phyloP scores from a whole-genome alignment of 2,888 invertebrate genomes.

The Heliconius charithonia region DNA sequence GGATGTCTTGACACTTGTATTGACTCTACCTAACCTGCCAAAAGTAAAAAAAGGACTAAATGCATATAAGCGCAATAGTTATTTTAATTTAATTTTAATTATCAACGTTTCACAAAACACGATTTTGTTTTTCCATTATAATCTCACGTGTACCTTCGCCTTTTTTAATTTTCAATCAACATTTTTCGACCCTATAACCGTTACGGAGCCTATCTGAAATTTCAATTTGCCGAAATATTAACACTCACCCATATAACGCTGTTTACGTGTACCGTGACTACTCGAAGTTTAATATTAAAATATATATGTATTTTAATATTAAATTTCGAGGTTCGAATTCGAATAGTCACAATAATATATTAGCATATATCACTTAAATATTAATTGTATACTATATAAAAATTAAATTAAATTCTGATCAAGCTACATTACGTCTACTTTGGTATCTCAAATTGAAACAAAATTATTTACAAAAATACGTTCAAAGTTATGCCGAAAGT shows the following conservation, averaged over 20 bases:
- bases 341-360: too few relatives aligned
- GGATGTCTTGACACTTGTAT: neutral
- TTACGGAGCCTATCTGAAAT: constrained; percentile 37
- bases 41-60: neutral
- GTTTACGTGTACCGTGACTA: constrained; percentile 21
- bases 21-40: neutral
- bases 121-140: constrained; percentile 6
- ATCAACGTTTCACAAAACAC: neutral
- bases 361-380: too few relatives aligned
- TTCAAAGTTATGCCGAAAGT: too few relatives aligned
- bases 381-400: too few relatives aligned
- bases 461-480: too few relatives aligned
- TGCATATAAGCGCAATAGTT: neutral
- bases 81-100: neutral
- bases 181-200: constrained; percentile 40
- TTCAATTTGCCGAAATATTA: constrained; percentile 41
- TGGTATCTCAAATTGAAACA: too few relatives aligned
- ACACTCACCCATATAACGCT: constrained; percentile 18
- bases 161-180: constrained; percentile 42
- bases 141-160: constrained; percentile 8
- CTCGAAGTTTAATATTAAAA: neutral
- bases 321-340: too few relatives aligned
- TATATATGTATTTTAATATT: neutral
- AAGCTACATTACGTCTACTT: too few relatives aligned
- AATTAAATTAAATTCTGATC: too few relatives aligned